Base-by-base conservation (phyloP, 2,888 invertebrate genomes). In the Cacoxenus indagator region DNA sequence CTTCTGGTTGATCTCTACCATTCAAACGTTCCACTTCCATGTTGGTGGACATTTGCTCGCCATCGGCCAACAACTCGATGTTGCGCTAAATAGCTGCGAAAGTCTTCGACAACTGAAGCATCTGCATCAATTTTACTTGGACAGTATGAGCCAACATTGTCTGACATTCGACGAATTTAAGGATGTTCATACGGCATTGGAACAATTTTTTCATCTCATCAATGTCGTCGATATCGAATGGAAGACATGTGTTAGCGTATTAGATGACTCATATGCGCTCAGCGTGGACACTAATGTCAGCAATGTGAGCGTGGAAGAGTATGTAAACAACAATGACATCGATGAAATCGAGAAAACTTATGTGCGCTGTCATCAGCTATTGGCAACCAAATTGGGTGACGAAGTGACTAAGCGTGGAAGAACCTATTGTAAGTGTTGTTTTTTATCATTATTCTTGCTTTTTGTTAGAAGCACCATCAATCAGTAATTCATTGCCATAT, bases 1-100 rank as follows among this genome's bases (percentile, higher is more conserved):
- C 67, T 90, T 90, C 74, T 91, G 91, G 90, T 84, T 91, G 54
- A 83, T 90, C 22, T 90, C 90, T 71, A 87, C 90, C 1, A 83
- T 91, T 59, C 89, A 89, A 66, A 89, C 88, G 45, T 85, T 91
- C 69, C 90, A 91, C 71, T 87, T 88, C 31, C 90, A 91, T 83
- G 76, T 91, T 29, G 90, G 90, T 79, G 89, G 89, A 0, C 87
- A 84, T 62, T 78, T 84, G 29, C 89, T 90, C 59, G 74, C 84
- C 1, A 76, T 87, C 75, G 85, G 84, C 0, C 72, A 78, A 1
- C 84, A 87, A 59, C 77, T 88, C 22, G 84, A 87, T 69, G 75
- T 72, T 2, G 81, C 85, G 70, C 76, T 88, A 6, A 37, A 70
- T 4, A 78, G 82, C 48, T 81, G 84, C 43, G 72, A 62, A 4